Percentiles rank a stretch among this genome's conserved stretches.
phyloP scores from a whole-genome alignment of 1,140 invertebrate species.

The Euglossa dilemma region DNA sequence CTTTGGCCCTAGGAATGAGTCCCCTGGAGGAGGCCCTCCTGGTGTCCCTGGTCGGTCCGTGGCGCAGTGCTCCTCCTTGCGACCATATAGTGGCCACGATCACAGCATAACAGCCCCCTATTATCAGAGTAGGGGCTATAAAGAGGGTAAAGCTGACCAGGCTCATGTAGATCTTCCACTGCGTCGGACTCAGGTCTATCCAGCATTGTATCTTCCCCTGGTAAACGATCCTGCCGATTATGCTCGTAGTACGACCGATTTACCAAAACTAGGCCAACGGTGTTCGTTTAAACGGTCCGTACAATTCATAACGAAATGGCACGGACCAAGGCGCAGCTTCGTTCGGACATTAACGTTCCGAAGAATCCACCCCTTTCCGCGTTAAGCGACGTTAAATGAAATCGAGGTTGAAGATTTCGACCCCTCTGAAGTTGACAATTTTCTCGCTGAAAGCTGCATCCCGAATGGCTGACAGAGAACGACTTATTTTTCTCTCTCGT shows the following conservation, averaged over 20 bases:
- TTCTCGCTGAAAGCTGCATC: no score
- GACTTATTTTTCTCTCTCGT: no score
- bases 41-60: conserved; percentile 81
- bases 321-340: background rate
- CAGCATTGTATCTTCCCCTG: conserved; percentile 92
- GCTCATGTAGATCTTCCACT: conserved; percentile 96
- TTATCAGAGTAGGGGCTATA: conserved; percentile 94
- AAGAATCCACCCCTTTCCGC: background rate
- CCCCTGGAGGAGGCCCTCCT: conserved; percentile 90
- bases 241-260: conserved; percentile 20
- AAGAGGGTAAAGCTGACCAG: conserved; percentile 92
- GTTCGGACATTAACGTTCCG: background rate
- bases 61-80: conserved; percentile 83
- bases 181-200: conserved; percentile 90
- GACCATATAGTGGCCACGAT: conserved; percentile 97
- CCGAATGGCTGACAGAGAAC: no score
- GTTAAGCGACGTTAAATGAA: background rate
- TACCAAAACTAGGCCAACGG: background rate
- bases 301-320: background rate
- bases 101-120: conserved; percentile 94
- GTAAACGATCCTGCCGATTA: conserved; percentile 61
- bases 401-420: background rate
- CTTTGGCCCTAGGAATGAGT: conserved; percentile 96
- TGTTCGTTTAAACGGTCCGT: background rate
- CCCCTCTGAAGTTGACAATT: background rate